Conservation (phyloP, 2,888 invertebrate genomes). For the Rhagonycha fulva region DNA sequence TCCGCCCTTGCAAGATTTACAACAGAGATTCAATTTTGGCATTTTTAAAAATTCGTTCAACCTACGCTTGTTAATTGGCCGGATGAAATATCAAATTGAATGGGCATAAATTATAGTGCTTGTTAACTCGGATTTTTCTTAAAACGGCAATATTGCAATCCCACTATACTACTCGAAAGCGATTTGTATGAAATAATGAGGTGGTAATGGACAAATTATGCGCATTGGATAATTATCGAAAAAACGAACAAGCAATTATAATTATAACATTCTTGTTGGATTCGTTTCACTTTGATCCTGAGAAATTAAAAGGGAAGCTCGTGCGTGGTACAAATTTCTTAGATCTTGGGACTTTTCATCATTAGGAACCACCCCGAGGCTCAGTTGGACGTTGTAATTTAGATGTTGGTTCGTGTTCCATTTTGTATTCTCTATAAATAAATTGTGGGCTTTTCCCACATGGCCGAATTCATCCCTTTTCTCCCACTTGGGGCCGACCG, state of each 20-base stretch:
- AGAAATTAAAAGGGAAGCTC: no score
- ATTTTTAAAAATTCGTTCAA: conserved; percentile 2
- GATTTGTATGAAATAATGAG: not conserved
- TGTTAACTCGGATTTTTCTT: conserved; percentile 6
- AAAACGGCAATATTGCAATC: conserved; percentile 1
- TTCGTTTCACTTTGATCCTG: not conserved
- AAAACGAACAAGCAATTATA: not conserved
- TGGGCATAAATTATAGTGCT: conserved; percentile 5
- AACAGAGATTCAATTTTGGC: not conserved
- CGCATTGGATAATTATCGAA: not conserved
- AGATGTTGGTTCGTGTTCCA: not conserved
- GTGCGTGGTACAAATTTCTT: not conserved
- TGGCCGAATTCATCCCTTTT: not conserved
- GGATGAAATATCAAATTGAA: conserved; percentile 8
- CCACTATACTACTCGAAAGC: conserved; percentile 1
- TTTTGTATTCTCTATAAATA: not conserved
- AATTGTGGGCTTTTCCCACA: not conserved
- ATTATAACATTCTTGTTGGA: not conserved
- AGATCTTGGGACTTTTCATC: not conserved
- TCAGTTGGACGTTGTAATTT: not conserved
- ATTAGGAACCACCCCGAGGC: not conserved
- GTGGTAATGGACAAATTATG: not conserved
- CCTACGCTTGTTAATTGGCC: not conserved
- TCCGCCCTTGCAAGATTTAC: not conserved
- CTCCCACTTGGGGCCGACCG: not conserved